Percentiles rank a stretch among this genome's conserved stretches.
phyloP scores from a whole-genome alignment of 2,113 vertebrate species.

The Oenanthe oenanthe region DNA sequence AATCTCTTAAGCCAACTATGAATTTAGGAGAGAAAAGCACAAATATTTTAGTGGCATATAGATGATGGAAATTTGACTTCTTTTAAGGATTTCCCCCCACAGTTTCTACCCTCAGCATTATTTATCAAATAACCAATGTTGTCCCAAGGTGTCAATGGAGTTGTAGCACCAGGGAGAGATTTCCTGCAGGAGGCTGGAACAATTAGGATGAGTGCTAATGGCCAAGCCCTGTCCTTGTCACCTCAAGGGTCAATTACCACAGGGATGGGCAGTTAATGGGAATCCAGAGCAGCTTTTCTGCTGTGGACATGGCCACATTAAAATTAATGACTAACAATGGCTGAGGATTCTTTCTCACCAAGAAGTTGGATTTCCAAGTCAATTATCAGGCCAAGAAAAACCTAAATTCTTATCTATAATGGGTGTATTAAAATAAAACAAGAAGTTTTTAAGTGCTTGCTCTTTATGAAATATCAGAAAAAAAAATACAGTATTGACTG shows the following conservation, averaged over 20 bases:
- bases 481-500: not conserved
- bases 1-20: not conserved
- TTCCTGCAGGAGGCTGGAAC: not conserved
- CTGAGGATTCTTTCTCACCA: not conserved
- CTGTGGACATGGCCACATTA: not conserved
- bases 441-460: not conserved
- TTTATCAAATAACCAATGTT: not conserved
- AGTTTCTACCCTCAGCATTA: not conserved
- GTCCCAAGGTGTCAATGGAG: not conserved
- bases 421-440: not conserved
- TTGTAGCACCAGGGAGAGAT: not conserved
- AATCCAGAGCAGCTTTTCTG: not conserved
- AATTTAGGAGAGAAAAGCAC: not conserved
- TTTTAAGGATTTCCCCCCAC: not conserved
- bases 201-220: not conserved
- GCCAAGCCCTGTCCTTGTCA: not conserved
- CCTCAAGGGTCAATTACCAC: not conserved
- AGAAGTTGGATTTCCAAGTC: not conserved
- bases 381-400: not conserved
- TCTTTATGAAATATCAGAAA: not conserved
- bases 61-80: not conserved
- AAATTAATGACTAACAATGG: not conserved
- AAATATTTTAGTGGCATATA: not conserved
- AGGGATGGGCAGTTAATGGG: not conserved
- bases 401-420: not conserved